Evolutionary conservation across 2,888 invertebrate genomes (phyloP), one percentile per base, ranked within the genome.

Genomic region (Apotomis turbidana): DNA sequence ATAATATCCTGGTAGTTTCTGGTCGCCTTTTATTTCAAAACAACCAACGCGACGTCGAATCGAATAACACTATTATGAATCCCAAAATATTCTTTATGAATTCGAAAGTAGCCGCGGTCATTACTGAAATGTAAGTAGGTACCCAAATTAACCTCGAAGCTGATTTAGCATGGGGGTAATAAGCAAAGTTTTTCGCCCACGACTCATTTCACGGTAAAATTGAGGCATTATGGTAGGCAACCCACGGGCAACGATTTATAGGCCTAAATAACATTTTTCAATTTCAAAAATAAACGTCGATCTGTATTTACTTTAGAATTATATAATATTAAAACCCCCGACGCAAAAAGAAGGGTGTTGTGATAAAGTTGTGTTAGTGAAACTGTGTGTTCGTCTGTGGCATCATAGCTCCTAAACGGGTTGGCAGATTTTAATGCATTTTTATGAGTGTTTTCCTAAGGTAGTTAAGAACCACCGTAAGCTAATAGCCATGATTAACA

Each of bases 131-230:
- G 57, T 46, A 67, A 71, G 61, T 46, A 67, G 67, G 61, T 49
- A 44, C 62, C 62, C 51, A 67, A 62, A 62, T 71, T 68, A 62
- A 68, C 62, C 51, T 51, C 68, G 58, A 55, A 68, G 62, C 61
- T 68, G 68, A 68, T 72, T 62, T 52, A 62, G 36, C 71, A 62
- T 52, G 68, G 51, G 38, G 51, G 67, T 71, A 68, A 68, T 62
- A 68, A 68, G 41, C 27, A 58, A 72, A 62, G 57, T 72, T 72
- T 72, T 58, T 58, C 62, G 58, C 52, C 58, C 58, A 36, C 55
- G 57, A 44, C 52, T 62, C 52, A 54, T 68, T 68, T 63, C 58
- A 63, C 46, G 67, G 68, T 13, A 58, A 71, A 62, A 57, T 44
- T 58, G 44, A 44, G 67, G 68, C 51, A 66, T 55, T 67, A 60